Conservation (phyloP, 2,797 vertebrate genomes). For the Brotogeris chrysoptera region DNA sequence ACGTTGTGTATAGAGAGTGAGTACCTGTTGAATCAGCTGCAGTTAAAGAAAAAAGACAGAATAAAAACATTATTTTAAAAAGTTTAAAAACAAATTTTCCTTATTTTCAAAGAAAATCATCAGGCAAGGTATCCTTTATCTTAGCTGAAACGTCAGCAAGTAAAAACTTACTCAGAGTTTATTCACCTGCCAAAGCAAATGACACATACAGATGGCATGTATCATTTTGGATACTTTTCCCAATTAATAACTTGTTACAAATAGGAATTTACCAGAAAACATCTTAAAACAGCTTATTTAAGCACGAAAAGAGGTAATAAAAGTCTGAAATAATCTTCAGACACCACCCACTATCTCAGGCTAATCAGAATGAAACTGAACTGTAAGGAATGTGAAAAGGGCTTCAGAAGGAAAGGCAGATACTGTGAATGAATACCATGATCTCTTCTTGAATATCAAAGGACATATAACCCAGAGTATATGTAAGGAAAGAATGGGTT, state of each 20-base stretch:
- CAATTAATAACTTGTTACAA: not conserved
- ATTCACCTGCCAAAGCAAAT: not conserved
- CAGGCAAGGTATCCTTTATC: not conserved
- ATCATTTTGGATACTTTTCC: not conserved
- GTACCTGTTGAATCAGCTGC: slow-evolving; percentile 96
- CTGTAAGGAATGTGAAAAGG: not conserved
- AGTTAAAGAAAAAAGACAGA: slow-evolving; percentile 14
- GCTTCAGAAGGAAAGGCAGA: not conserved
- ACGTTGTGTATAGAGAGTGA: slow-evolving; percentile 93
- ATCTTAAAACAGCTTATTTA: not conserved
- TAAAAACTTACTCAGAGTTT: not conserved
- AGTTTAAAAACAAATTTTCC: not conserved
- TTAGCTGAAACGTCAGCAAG: not conserved
- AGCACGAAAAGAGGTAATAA: not conserved
- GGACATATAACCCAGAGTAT: not conserved
- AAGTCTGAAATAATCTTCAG: not conserved
- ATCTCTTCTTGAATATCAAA: not conserved
- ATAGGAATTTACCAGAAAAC: not conserved
- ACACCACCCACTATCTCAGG: not conserved
- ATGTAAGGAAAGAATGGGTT: not conserved
- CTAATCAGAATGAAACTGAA: not conserved
- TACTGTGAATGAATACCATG: not conserved
- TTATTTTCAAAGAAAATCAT: not conserved
- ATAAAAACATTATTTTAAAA: not conserved
- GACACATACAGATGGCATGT: fast-evolving